Percentiles rank a stretch among this genome's conserved stretches.
phyloP scores from a whole-genome alignment of 2,113 vertebrate species.

The Dipodomys ordii region DNA sequence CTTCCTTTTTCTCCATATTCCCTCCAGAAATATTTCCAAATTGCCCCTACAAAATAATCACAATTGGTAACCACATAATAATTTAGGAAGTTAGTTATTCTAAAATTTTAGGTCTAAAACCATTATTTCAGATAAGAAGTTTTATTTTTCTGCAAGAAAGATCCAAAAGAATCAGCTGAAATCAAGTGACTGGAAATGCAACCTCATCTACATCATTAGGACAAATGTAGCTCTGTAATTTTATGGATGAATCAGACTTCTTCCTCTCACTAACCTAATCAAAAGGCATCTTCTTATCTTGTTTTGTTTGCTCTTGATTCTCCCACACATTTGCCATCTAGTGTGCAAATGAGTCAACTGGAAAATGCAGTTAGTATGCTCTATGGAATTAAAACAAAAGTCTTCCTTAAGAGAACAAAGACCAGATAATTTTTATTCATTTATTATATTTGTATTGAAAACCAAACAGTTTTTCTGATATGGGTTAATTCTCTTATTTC shows the following conservation, averaged over 20 bases:
- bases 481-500: background rate
- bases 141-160: conserved; percentile 51
- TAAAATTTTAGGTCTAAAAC: conserved; percentile 22
- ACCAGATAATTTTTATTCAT: background rate
- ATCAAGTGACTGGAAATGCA: conserved; percentile 67
- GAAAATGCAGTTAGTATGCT: conserved; percentile 51
- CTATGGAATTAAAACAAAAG: conserved; percentile 61
- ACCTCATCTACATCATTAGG: conserved; percentile 43
- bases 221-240: conserved; percentile 56
- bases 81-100: conserved; percentile 6
- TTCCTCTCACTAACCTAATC: conserved; percentile 16
- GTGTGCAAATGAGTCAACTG: conserved; percentile 51
- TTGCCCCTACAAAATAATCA: background rate
- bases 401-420: conserved; percentile 63
- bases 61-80: background rate
- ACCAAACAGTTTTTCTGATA: background rate
- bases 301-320: conserved; percentile 48
- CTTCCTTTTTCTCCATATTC: background rate
- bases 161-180: conserved; percentile 61
- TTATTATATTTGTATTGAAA: background rate
- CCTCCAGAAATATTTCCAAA: too few relatives aligned
- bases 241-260: conserved; percentile 63
- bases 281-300: conserved; percentile 47
- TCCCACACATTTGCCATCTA: conserved; percentile 74
- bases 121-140: conserved; percentile 54